Evolutionary conservation across 23 tunicate genomes (phyloP), one percentile per base, ranked within the genome.

Genomic region (Ascidia mentula): DNA sequence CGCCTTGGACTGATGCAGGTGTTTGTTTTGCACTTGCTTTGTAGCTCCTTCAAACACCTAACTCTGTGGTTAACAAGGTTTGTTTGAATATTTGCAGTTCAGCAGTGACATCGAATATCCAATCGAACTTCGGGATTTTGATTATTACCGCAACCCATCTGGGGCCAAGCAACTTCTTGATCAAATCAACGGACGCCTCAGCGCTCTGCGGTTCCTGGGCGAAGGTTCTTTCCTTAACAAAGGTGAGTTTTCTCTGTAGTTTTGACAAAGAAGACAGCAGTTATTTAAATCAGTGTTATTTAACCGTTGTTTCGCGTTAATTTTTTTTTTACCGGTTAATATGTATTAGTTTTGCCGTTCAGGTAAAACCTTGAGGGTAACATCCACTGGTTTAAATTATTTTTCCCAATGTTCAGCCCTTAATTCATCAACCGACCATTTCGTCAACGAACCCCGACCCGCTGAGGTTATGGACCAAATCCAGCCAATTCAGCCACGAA

Each of bases 1-100:
- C 69, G 98, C 37, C 83, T 93, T 38, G 89, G 86, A 17, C 32
- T 93, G 38, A 88, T 93, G 93, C 98, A 93, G 98, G 98, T 93
- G 40, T 28, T n/a, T n/a, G n/a, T n/a, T n/a, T n/a, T n/a, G n/a
- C n/a, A n/a, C n/a, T n/a, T n/a, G n/a, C n/a, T n/a, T n/a, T n/a
- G n/a, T n/a, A n/a, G n/a, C n/a, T n/a, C n/a, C n/a, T n/a, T n/a
- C n/a, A n/a, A n/a, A n/a, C n/a, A n/a, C n/a, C n/a, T n/a, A n/a
- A n/a, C n/a, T n/a, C n/a, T n/a, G n/a, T n/a, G n/a, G n/a, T n/a
- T n/a, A n/a, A n/a, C n/a, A n/a, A n/a, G n/a, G n/a, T n/a, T n/a
- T n/a, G n/a, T n/a, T n/a, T n/a, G n/a, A n/a, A 5, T 40, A 8
- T 77, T 45, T 45, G 37, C 45, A 93, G 98, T 93, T 93, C 87